These are phyloP conservation scores for Liodrosophila aerea DNA, from an alignment of 2,888 invertebrate species.

Conservation along the genomic window DNA sequence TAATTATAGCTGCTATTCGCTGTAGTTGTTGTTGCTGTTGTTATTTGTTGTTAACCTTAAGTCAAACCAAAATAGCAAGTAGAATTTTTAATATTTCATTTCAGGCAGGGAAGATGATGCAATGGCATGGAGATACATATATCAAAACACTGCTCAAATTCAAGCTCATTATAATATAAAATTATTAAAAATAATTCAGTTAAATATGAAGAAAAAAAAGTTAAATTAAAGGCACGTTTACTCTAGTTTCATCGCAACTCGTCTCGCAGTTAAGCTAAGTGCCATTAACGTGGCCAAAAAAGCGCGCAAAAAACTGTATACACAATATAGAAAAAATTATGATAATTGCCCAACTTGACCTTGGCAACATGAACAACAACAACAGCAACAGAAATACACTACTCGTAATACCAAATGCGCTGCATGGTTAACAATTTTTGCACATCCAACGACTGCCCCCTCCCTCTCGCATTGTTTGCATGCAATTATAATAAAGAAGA, in stretches of 20 bases:
- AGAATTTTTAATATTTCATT: constrained; percentile 69
- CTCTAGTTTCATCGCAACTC: constrained; percentile 66
- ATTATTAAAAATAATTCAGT: constrained; percentile 65
- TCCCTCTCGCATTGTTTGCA: constrained; percentile 63
- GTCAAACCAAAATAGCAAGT: constrained; percentile 70
- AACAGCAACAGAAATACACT: constrained; percentile 8
- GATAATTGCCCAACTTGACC: constrained; percentile 71
- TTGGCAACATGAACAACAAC: constrained; percentile 60
- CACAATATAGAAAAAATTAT: constrained; percentile 52
- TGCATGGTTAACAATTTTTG: constrained; percentile 57
- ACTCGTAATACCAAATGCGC: constrained; percentile 57
- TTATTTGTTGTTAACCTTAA: constrained; percentile 72
- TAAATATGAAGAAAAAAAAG: constrained; percentile 17
- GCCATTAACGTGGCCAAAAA: constrained; percentile 62
- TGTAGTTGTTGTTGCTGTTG: constrained; percentile 37
- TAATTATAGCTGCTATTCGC: constrained; percentile 44
- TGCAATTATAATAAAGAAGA: constrained; percentile 68
- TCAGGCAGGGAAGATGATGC: constrained; percentile 60
- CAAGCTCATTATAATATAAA: constrained; percentile 64
- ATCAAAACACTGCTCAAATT: constrained; percentile 23
- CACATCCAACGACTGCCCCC: constrained; percentile 51
- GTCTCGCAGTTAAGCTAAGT: constrained; percentile 59
- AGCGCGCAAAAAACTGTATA: constrained; percentile 6
- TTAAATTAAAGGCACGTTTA: constrained; percentile 70
- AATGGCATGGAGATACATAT: constrained; percentile 49